phyloP scores from a whole-genome alignment of 1,140 invertebrate genomes.

The Penaeus japonicus region DNA sequence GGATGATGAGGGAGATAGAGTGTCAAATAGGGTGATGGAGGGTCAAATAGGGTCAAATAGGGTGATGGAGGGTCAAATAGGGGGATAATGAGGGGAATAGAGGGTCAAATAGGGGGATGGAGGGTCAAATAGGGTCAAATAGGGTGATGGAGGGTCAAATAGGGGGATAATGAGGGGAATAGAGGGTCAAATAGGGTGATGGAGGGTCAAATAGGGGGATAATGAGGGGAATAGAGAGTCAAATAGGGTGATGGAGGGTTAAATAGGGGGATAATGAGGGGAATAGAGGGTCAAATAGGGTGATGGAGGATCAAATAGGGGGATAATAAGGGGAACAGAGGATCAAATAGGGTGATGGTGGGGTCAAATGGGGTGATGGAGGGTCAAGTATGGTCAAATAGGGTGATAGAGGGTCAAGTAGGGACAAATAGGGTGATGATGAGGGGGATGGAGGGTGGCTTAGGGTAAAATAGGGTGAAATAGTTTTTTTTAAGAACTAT shows the following conservation, averaged over 20 bases:
- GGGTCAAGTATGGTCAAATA: neutral
- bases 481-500: too few relatives aligned
- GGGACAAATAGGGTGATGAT: neutral
- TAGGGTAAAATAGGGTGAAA: neutral
- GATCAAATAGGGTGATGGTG: neutral
- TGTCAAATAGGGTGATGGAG: too few relatives aligned
- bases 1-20: too few relatives aligned
- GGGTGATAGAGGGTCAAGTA: too few relatives aligned
- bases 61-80: too few relatives aligned
- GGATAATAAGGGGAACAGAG: neutral
- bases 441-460: neutral
- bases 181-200: neutral
- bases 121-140: neutral
- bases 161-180: neutral
- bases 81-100: too few relatives aligned
- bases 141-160: neutral
- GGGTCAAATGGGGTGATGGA: neutral
- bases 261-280: too few relatives aligned
- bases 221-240: too few relatives aligned
- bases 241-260: neutral
- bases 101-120: too few relatives aligned
- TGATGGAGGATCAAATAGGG: neutral
- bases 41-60: too few relatives aligned
- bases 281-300: too few relatives aligned
- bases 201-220: too few relatives aligned